phyloP scores from a whole-genome alignment of 2,888 invertebrate species.

The Lapara coniferarum region DNA sequence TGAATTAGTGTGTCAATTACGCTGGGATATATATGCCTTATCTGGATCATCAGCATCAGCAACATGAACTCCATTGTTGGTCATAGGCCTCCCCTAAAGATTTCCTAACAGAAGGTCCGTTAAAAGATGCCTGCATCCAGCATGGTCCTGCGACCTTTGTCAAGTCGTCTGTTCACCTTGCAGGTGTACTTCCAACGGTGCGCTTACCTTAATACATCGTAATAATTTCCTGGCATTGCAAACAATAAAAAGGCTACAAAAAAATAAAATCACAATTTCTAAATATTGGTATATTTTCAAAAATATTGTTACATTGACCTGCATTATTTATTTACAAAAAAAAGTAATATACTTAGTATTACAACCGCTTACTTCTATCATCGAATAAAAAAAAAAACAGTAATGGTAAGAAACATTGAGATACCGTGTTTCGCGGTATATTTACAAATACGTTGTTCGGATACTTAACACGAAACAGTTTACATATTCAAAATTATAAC shows the following conservation, averaged over 20 bases:
- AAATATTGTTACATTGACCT: conserved; percentile 82
- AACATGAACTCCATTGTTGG: too few relatives aligned
- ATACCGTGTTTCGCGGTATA: conserved; percentile 34
- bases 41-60: too few relatives aligned
- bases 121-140: too few relatives aligned
- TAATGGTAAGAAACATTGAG: conserved; percentile 13
- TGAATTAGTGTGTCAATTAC: too few relatives aligned
- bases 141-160: too few relatives aligned
- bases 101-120: too few relatives aligned
- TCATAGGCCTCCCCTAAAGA: too few relatives aligned
- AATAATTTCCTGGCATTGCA: neutral
- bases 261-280: conserved; percentile 48
- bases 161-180: too few relatives aligned
- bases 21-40: too few relatives aligned
- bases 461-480: conserved; percentile 9
- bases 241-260: neutral
- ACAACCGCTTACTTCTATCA: conserved; percentile 53
- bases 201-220: too few relatives aligned
- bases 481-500: conserved; percentile 2
- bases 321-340: conserved; percentile 81
- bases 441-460: conserved; percentile 43
- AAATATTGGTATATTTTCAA: conserved; percentile 83
- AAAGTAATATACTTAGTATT: conserved; percentile 59
- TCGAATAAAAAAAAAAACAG: conserved; percentile 41
- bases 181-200: too few relatives aligned